These are phyloP conservation scores for Glossosoma conforme DNA, from an alignment of 1,140 invertebrate genomes.

Conservation along the genomic window DNA sequence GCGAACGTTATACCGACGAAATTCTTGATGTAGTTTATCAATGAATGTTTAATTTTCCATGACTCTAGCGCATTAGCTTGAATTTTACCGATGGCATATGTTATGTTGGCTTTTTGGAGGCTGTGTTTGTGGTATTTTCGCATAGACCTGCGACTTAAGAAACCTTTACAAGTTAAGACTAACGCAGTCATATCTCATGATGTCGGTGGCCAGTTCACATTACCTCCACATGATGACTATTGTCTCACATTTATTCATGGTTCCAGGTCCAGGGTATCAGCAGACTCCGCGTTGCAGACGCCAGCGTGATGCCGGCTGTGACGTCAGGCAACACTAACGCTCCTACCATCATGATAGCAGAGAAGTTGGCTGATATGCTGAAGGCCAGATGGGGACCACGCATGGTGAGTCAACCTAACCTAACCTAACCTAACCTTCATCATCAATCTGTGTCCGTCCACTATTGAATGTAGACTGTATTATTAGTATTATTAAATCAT, in stretches of 20 bases:
- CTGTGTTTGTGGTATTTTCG: neutral
- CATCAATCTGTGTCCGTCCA: neutral
- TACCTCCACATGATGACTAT: neutral
- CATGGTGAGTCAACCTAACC: slow-evolving; percentile 4
- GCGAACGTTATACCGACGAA: too few relatives aligned
- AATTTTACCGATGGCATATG: neutral
- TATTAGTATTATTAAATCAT: neutral
- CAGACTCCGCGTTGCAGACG: slow-evolving; percentile 69
- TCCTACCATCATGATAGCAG: slow-evolving; percentile 78
- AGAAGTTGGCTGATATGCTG: slow-evolving; percentile 74
- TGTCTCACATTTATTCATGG: neutral
- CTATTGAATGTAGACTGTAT: neutral
- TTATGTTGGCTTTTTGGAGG: neutral
- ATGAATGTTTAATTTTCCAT: too few relatives aligned
- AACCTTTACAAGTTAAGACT: neutral
- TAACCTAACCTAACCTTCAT: neutral
- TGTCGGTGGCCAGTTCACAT: neutral
- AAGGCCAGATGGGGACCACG: slow-evolving; percentile 55
- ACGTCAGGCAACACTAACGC: slow-evolving; percentile 78
- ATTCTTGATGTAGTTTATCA: too few relatives aligned
- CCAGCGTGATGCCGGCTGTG: slow-evolving; percentile 72
- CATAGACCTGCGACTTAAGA: neutral
- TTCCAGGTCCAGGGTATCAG: slow-evolving; percentile 61
- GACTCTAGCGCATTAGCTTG: too few relatives aligned
- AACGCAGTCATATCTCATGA: neutral